Percentiles rank a stretch among this genome's conserved stretches.
phyloP scores from a whole-genome alignment of 2,797 vertebrate species.

The Ptychobarbus kaznakovi region DNA sequence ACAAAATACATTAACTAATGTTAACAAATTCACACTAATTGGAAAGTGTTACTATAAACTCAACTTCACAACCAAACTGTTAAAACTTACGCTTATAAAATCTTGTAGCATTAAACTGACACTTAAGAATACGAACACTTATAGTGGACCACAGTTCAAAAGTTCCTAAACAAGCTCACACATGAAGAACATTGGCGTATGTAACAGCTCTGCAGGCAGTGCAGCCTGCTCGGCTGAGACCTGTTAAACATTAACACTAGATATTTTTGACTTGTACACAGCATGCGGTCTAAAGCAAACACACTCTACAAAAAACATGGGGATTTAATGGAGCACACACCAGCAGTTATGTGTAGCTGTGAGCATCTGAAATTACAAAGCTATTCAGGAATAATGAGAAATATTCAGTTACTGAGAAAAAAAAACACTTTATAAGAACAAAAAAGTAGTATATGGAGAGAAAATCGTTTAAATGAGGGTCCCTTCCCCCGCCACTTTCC shows the following conservation, averaged over 20 bases:
- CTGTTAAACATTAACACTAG: slow-evolving; percentile 58
- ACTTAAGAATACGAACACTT: no score
- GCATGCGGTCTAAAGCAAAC: slow-evolving; percentile 51
- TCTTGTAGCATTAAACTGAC: neutral
- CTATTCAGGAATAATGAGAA: neutral
- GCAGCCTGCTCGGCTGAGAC: slow-evolving; percentile 25
- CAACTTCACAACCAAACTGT: neutral
- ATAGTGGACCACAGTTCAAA: neutral
- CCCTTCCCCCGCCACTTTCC: neutral
- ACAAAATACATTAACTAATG: no score
- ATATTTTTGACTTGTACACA: slow-evolving; percentile 56
- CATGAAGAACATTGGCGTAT: slow-evolving; percentile 40
- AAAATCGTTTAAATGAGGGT: slow-evolving; percentile 11
- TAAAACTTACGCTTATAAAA: neutral
- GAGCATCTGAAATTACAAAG: slow-evolving; percentile 1
- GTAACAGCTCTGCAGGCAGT: slow-evolving; percentile 53
- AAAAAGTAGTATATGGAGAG: neutral
- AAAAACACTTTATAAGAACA: neutral
- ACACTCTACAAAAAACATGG: slow-evolving; percentile 37
- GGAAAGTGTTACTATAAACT: neutral
- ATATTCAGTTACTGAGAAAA: neutral
- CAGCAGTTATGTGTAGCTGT: neutral
- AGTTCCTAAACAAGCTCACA: slow-evolving; percentile 68
- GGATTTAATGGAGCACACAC: slow-evolving; percentile 29
- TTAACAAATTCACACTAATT: neutral